Percentiles rank a stretch among this genome's conserved stretches.
These are phyloP conservation scores for Caenorhabditis virilis DNA, from an alignment of 2,888 invertebrate species.

Conservation along the genomic window DNA sequence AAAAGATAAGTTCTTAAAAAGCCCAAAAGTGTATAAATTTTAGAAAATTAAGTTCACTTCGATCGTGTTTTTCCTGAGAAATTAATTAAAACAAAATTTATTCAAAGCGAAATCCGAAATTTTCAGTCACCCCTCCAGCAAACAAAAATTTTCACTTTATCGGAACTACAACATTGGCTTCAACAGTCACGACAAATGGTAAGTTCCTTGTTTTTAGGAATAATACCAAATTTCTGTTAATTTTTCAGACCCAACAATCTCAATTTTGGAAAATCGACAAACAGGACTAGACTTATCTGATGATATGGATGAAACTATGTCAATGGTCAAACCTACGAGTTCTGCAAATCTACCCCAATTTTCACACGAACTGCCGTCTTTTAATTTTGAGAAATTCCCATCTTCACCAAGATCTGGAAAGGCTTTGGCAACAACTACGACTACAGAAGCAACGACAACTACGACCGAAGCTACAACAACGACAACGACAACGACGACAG, in stretches of 20 bases:
- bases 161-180: too few relatives aligned
- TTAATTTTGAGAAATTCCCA: constrained; percentile 25
- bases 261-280: too few relatives aligned
- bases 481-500: constrained; percentile 8
- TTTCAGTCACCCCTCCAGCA: constrained; percentile 1
- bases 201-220: neutral
- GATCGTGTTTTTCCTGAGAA: too few relatives aligned
- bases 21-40: too few relatives aligned
- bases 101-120: too few relatives aligned
- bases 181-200: neutral
- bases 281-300: constrained; percentile 6
- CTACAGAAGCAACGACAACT: neutral
- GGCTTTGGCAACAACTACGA: constrained; percentile 9
- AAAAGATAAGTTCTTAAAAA: too few relatives aligned
- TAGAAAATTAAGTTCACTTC: too few relatives aligned
- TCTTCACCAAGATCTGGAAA: constrained; percentile 5
- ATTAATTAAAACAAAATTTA: too few relatives aligned
- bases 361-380: constrained; percentile 9
- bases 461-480: constrained; percentile 8
- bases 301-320: neutral
- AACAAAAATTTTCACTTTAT: neutral
- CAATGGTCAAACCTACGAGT: constrained; percentile 14
- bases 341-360: constrained; percentile 2
- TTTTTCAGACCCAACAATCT: too few relatives aligned
- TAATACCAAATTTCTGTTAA: too few relatives aligned